These are phyloP conservation scores for Melangyna quadrimaculata DNA, from an alignment of 2,888 invertebrate species.

Conservation along the genomic window DNA sequence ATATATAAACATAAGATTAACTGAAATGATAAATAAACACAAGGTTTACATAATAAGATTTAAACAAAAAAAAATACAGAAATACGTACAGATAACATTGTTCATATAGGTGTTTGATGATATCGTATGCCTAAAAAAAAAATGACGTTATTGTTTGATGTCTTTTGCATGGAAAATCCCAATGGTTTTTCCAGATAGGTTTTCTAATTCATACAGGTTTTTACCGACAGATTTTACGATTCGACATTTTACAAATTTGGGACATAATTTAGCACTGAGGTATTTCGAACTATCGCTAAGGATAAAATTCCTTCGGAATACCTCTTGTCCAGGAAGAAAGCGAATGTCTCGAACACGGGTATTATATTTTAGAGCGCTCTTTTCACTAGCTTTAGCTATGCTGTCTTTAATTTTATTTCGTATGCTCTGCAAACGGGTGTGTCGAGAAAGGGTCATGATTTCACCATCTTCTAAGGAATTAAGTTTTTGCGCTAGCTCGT, in stretches of 20 bases:
- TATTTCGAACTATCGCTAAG: neutral
- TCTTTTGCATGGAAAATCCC: no score
- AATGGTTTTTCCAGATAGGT: neutral
- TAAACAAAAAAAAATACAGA: no score
- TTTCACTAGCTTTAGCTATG: constrained; percentile 16
- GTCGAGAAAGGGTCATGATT: neutral
- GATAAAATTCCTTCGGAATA: neutral
- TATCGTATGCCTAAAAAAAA: neutral
- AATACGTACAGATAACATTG: no score
- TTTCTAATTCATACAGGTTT: neutral
- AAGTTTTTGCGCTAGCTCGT: no score
- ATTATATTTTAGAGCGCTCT: constrained; percentile 4
- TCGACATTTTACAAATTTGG: constrained; percentile 9
- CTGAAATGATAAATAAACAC: no score
- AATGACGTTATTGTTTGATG: neutral
- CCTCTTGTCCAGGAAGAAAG: neutral
- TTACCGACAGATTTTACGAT: neutral
- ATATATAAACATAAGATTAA: no score
- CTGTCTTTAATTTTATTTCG: neutral
- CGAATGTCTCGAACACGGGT: neutral
- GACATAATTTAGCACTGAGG: neutral
- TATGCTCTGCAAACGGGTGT: neutral
- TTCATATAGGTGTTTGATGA: no score
- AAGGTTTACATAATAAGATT: no score
- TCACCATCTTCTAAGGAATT: neutral